Conservation (phyloP, 2,888 invertebrate species). For the Lumbricus terrestris region DNA sequence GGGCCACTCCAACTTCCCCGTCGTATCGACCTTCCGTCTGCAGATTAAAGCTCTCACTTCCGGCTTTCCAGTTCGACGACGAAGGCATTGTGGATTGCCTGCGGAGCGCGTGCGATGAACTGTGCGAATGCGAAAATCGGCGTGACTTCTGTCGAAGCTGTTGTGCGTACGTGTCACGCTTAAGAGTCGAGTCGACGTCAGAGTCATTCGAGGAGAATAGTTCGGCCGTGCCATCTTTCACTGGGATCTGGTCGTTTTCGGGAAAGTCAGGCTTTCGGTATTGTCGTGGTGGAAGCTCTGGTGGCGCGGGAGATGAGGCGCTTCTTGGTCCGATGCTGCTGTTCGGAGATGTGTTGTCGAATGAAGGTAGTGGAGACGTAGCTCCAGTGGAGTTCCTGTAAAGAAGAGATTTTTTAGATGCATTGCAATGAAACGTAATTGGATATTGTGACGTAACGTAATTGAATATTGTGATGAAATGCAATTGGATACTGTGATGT, state of each 20-base stretch:
- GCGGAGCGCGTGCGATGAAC: not conserved
- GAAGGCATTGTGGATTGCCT: not conserved
- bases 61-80: not conserved
- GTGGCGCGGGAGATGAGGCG: slow-evolving; percentile 14
- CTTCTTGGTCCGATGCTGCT: not conserved
- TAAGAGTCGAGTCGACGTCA: slow-evolving; percentile 29
- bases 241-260: not conserved
- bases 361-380: not conserved
- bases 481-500: no score
- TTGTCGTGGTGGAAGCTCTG: slow-evolving; percentile 17
- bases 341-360: not conserved
- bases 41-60: not conserved
- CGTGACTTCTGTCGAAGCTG: slow-evolving; percentile 34
- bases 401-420: no score
- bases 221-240: not conserved
- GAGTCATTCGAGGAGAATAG: not conserved
- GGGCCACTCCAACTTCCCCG: not conserved
- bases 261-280: not conserved
- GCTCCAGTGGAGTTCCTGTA: not conserved
- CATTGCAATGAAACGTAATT: no score
- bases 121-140: slow-evolving; percentile 26
- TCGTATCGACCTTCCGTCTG: not conserved
- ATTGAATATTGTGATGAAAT: not conserved
- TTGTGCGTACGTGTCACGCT: slow-evolving; percentile 35
- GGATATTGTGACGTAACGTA: not conserved